Percentiles rank a stretch among this genome's conserved stretches.
Conservation (phyloP, 2,797 vertebrate genomes). For the Naso thynnoides region DNA sequence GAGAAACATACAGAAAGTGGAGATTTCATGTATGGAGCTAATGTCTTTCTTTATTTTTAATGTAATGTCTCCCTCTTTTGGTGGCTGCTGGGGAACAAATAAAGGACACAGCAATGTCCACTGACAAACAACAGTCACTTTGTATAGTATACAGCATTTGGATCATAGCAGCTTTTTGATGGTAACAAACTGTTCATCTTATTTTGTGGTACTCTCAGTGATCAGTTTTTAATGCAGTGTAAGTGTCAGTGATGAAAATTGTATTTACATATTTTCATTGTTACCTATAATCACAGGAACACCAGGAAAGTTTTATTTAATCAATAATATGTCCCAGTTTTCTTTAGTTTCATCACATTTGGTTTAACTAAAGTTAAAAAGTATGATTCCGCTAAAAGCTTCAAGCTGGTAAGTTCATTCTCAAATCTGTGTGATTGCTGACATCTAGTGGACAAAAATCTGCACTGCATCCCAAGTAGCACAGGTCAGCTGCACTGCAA, state of each 20-base stretch:
- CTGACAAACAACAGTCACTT: background rate
- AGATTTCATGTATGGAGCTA: conserved; percentile 2
- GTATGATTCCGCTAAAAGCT: background rate
- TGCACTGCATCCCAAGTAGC: conserved; percentile 6
- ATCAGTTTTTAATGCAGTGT: background rate
- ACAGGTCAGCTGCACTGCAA: background rate
- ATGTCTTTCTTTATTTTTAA: conserved; percentile 49
- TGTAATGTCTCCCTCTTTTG: conserved; percentile 81
- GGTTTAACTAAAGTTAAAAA: background rate
- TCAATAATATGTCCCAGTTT: background rate
- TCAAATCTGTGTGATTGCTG: conserved; percentile 61
- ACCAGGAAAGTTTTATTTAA: background rate
- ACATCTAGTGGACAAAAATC: conserved; percentile 77
- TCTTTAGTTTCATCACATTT: background rate
- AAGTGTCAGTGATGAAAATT: background rate
- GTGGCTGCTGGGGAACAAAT: conserved; percentile 15
- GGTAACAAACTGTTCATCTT: background rate
- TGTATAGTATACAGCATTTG: too few species aligned
- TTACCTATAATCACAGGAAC: background rate
- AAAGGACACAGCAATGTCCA: background rate
- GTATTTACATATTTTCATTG: background rate
- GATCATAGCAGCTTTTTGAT: background rate
- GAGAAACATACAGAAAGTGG: background rate
- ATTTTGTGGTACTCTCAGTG: background rate
- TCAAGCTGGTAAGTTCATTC: background rate